Percentiles rank a stretch among this genome's conserved stretches.
Conservation (phyloP, 2,797 vertebrate species). For the Falco columbarius region DNA sequence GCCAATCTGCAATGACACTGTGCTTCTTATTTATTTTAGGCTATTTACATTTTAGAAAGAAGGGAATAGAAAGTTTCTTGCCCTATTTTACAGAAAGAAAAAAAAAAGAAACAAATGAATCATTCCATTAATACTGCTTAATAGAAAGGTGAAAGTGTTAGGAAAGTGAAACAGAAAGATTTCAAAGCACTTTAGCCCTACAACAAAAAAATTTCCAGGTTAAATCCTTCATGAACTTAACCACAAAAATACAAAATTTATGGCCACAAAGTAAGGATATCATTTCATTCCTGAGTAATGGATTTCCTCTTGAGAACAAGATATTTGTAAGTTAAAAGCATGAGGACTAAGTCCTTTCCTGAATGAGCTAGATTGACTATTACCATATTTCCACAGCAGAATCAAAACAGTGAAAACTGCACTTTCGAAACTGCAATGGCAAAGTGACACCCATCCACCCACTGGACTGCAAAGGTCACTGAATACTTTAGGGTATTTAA, state of each 20-base stretch:
- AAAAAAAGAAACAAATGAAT: neutral
- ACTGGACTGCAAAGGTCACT: neutral
- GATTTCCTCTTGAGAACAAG: neutral
- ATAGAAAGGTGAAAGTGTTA: neutral
- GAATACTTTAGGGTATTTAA: neutral
- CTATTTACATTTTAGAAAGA: slow-evolving; percentile 4
- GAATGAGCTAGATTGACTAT: neutral
- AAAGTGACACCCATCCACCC: neutral
- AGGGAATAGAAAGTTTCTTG: neutral
- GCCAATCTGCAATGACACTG: neutral
- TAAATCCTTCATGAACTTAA: neutral
- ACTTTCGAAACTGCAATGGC: neutral
- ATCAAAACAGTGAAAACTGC: neutral
- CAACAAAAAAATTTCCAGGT: neutral
- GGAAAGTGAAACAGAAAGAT: neutral
- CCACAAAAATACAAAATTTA: neutral
- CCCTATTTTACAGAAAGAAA: accelerated
- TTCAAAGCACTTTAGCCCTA: neutral
- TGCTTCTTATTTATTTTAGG: neutral
- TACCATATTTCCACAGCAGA: neutral
- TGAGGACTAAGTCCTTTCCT: neutral
- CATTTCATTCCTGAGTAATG: neutral
- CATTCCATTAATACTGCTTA: neutral
- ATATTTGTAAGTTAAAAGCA: neutral
- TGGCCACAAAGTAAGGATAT: neutral